phyloP scores from a whole-genome alignment of 2,113 vertebrate species.

The Apeltes quadracus region DNA sequence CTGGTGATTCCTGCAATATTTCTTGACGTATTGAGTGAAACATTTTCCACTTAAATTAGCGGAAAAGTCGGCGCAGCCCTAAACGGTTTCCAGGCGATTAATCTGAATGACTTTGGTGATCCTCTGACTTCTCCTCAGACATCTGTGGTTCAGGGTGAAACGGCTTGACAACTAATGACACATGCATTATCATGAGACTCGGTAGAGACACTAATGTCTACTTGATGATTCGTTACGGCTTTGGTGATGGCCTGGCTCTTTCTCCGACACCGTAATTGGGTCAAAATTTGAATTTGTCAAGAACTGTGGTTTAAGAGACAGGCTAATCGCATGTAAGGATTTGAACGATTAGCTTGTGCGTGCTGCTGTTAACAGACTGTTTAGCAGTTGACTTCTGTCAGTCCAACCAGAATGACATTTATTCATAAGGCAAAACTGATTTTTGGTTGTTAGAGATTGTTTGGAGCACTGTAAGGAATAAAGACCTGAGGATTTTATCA shows the following conservation, averaged over 20 bases:
- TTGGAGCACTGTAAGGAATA: no score
- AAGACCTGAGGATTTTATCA: neutral
- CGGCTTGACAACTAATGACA: neutral
- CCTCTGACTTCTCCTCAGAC: neutral
- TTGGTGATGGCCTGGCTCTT: neutral
- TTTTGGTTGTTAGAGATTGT: no score
- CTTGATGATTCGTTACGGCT: neutral
- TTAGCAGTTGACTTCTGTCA: no score
- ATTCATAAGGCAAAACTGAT: neutral
- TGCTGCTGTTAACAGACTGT: neutral
- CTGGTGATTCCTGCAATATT: neutral
- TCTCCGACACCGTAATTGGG: neutral
- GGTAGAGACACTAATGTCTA: neutral
- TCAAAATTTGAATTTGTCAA: neutral
- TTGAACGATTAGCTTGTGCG: neutral
- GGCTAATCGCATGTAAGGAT: neutral
- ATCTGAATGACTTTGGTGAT: neutral
- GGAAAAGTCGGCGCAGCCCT: neutral
- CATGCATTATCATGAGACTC: neutral
- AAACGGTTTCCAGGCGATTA: neutral
- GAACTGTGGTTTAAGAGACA: neutral
- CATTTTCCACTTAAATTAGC: slow-evolving; percentile 8
- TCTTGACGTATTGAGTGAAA: neutral
- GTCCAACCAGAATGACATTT: no score
- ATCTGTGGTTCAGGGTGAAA: neutral